Evolutionary conservation across 2,888 invertebrate genomes (phyloP).

Genomic region (Bellardia pandia): DNA sequence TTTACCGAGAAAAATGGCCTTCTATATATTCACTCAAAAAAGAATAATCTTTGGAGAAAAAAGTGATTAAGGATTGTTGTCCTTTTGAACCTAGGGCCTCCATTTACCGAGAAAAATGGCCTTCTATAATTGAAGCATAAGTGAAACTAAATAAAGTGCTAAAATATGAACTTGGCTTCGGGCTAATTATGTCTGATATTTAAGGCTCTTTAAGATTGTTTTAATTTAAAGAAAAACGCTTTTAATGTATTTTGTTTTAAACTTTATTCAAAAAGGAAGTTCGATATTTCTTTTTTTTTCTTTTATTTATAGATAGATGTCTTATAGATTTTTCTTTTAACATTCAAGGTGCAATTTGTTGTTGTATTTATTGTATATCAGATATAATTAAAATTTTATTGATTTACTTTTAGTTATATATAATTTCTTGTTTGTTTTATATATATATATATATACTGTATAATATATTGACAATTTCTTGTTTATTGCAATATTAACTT

Average conservation of each 20-base stretch:
- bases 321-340: conserved; percentile 45
- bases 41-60: too few species aligned
- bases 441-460: conserved; percentile 38
- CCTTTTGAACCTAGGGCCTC: too few species aligned
- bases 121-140: too few species aligned
- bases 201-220: too few species aligned
- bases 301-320: conserved; percentile 21
- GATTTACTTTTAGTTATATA: conserved; percentile 16
- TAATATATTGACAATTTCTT: conserved; percentile 68
- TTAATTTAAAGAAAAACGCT: background rate
- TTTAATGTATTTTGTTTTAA: conserved; percentile 1
- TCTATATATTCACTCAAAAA: too few species aligned
- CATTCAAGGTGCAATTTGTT: conserved; percentile 60
- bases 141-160: too few species aligned
- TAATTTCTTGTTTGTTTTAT: conserved; percentile 20
- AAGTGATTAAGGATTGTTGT: too few species aligned
- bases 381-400: conserved; percentile 64
- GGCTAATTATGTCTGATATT: too few species aligned
- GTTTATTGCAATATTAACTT: conserved; percentile 56
- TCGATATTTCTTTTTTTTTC: conserved; percentile 18
- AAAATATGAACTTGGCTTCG: too few species aligned
- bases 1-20: too few species aligned
- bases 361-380: conserved; percentile 48
- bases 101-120: too few species aligned
- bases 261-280: conserved; percentile 48